Evolutionary conservation across 1,140 invertebrate species (phyloP), one percentile per base, ranked within the genome.

Genomic region (Drosophila setifemur): DNA sequence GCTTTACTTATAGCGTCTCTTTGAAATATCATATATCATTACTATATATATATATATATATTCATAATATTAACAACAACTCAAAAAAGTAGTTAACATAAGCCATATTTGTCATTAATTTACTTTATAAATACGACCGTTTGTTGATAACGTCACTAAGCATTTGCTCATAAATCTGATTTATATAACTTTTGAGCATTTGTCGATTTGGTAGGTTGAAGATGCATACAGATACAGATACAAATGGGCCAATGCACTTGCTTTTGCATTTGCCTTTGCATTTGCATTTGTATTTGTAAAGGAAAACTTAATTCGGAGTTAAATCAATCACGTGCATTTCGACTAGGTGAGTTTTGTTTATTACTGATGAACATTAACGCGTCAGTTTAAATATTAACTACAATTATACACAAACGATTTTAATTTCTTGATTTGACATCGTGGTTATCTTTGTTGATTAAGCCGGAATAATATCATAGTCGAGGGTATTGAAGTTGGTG

Each of bases 331-430:
- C 57, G 33, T 61, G 35, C 25, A 57, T 61, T 53, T 61, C 31
- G 35, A 61, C 57, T 57, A 57, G 44, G 49, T 66, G 31, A 37
- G 48, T 28, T 58, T 57, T 23, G 25, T 45, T 35, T 58, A 58
- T 49, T 49, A 40, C 6, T 11, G n/a, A 55, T 29, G 25, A 50
- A 28, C 49, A 25, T 54, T 37, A 68, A 68, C 60, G 61, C 26
- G 58, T n/a, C 26, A 61, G 60, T 39, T 61, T 61, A 61, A 57
- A 57, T 40, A 42, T 60, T 40, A 21, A 57, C 57, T 61, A 61
- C 57, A 61, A 61, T 61, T 42, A 58, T 61, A 61, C 60, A 60
- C 44, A 64, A 61, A 60, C 53, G 42, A 61, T 57, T 60, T 55
- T 42, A 60, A 43, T 43, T 25, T 61, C 57, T 57, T 53, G 50